phyloP scores from a whole-genome alignment of 1,140 invertebrate genomes.

The Bemisia tabaci region DNA sequence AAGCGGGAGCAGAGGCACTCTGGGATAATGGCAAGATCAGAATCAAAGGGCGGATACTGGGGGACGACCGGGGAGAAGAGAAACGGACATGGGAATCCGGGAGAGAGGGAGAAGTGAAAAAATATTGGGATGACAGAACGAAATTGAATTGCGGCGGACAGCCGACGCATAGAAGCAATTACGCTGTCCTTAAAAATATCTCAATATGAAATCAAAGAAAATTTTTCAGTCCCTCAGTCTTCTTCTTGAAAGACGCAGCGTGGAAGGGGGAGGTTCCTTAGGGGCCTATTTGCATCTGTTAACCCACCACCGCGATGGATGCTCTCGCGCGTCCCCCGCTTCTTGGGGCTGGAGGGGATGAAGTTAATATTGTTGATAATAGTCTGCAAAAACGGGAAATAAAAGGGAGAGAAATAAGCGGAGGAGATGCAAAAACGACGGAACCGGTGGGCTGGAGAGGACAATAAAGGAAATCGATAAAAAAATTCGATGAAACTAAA shows the following conservation, averaged over 20 bases:
- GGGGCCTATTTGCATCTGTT: neutral
- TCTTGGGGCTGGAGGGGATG: no score
- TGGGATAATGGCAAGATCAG: no score
- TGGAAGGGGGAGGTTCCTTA: neutral
- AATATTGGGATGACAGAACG: neutral
- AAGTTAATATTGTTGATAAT: no score
- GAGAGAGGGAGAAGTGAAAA: neutral
- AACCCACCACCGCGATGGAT: neutral
- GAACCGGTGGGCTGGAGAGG: no score
- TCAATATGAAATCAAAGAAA: neutral
- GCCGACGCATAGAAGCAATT: neutral
- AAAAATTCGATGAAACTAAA: no score
- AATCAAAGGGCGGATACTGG: no score
- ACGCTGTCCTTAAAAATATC: neutral
- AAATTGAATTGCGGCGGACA: neutral
- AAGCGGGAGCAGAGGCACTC: no score
- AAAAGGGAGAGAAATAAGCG: no score
- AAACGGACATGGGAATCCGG: neutral
- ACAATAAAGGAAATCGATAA: no score
- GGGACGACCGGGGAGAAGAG: neutral
- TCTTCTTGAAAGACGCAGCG: neutral
- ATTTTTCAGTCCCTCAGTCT: neutral
- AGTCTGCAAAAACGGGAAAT: no score
- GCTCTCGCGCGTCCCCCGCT: no score
- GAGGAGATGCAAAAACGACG: no score